Evolutionary conservation across 2,797 vertebrate species (phyloP), one percentile per base, ranked within the genome.

Genomic region (Chaenodraco wilsoni): DNA sequence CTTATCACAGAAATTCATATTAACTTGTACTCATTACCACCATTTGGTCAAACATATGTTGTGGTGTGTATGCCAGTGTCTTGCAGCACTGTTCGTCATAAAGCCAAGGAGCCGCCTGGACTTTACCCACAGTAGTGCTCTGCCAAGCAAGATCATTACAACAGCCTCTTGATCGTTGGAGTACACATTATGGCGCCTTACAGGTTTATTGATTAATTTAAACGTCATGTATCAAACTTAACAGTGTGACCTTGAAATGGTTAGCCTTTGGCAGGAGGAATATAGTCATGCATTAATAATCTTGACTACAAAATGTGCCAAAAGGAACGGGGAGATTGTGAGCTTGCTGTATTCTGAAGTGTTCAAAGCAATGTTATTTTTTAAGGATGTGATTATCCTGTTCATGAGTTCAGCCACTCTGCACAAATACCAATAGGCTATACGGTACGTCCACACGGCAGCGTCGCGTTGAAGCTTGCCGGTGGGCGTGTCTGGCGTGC

Each of bases 41-140:
- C 76, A 61, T 79, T 69, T 69, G 70, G 73, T 74, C 43, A 83
- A 78, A 77, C 80, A 88, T 92, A 79, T 88, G 79, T 63, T 76
- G 54, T 16, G n/a, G 16, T 51, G 65, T 14, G 37, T 65, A 31
- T 79, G 78, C 74, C 79, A 86, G 55, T 43, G 44, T 57, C 79
- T 82, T 65, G 16, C 12, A 74, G 82, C 65, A 19, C 7, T 63
- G 19, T 79, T 82, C n/a, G 73, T 71, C 23, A 80, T 43, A 69
- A 58, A 77, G 59, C 51, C 50, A 72, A 46, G 71, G 44, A 60
- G 70, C 27, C 56, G 48, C 54, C 51, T 44, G 40, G 50, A 27
- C 33, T 70, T 56, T 19, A 68, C 73, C 69, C 49, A 40, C 51
- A 61, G 14, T 65, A 37, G 27, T 67, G 49, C 52, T 76, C 31